Base-by-base conservation (phyloP, 23 tunicate species). In the Clavelina lepadiformis region DNA sequence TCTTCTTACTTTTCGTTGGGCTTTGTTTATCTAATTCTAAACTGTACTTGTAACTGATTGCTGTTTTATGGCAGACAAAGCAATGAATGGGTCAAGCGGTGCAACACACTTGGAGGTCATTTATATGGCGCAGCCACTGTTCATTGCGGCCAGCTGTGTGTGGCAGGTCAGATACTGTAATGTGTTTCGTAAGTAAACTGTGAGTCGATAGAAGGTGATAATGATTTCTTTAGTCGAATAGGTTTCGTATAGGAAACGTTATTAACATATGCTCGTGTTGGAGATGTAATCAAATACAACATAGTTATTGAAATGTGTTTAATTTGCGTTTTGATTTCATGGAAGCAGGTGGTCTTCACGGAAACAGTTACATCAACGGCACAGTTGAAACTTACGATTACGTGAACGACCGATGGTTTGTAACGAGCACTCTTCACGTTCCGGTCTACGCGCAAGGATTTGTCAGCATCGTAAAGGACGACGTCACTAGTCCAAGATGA, bases 371-470 rank as follows among this genome's bases (percentile, higher is more conserved):
- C 68, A 77, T 91, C 35, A 91, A 91, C 55, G 92, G 98, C n/a
- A 82, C 98, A 7, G 84, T 91, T 8, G 98, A 91, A 77, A 29
- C 83, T 34, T 91, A 91, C 82, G 98, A 91, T 28, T 77, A 58
- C 13, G 29, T 50, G 6, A 83, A 61, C 30, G 92, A 82, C 49
- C 51, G 69, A 0, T 91, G 98, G 98, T 76, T 61, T 15, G 83
- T 82, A 4, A 67, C 79, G n/a, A 75, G 81, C 33, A 91, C 84
- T 18, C 50, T 91, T 22, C 91, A 78, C 33, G 82, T 74, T 22
- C 98, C 98, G 5, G 92, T 91, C 5, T 91, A 91, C 57, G 91
- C 85, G 29, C 92, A 82, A 31, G 98, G 98, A 31, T 79, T 91
- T n/a, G 91, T 91, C 44, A 91, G 92, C 58, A 85, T 91, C 21